Percentiles rank a stretch among this genome's conserved stretches.
phyloP scores from a whole-genome alignment of 1,140 invertebrate genomes.

The Euura saliciscinereae region DNA sequence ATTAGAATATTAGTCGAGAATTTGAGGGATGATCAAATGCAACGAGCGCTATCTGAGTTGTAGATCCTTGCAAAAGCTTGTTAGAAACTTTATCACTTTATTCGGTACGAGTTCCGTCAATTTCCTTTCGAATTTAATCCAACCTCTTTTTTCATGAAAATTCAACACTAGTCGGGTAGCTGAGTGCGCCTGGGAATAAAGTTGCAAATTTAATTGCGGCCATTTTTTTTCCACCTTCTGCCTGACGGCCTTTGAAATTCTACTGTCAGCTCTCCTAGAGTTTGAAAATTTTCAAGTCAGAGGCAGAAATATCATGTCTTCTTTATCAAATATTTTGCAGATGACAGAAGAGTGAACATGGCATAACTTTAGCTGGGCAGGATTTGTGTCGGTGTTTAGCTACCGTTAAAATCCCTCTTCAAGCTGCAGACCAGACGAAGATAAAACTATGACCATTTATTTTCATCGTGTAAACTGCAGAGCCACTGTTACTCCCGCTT shows the following conservation, averaged over 20 bases:
- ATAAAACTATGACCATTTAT: conserved; percentile 2
- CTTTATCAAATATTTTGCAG: too few relatives aligned
- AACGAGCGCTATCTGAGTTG: too few relatives aligned
- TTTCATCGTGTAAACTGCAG: background rate
- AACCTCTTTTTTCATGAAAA: background rate
- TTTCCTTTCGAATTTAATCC: too few relatives aligned
- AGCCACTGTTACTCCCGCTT: background rate
- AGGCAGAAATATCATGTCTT: too few relatives aligned
- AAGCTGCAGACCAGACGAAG: background rate
- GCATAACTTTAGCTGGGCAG: background rate
- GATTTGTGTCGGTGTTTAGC: background rate
- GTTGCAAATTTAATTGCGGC: background rate
- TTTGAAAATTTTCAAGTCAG: background rate
- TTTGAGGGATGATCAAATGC: too few relatives aligned
- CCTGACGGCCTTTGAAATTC: background rate
- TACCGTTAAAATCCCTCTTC: background rate
- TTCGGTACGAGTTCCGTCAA: background rate
- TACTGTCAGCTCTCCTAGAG: background rate
- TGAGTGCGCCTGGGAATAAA: background rate
- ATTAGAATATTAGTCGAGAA: too few relatives aligned
- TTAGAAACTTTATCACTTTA: background rate
- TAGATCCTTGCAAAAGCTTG: background rate
- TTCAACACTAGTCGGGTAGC: background rate
- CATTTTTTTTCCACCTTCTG: background rate
- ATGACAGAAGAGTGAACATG: background rate